Conservation (phyloP, 2,888 invertebrate species). For the Antheraea assamensis region DNA sequence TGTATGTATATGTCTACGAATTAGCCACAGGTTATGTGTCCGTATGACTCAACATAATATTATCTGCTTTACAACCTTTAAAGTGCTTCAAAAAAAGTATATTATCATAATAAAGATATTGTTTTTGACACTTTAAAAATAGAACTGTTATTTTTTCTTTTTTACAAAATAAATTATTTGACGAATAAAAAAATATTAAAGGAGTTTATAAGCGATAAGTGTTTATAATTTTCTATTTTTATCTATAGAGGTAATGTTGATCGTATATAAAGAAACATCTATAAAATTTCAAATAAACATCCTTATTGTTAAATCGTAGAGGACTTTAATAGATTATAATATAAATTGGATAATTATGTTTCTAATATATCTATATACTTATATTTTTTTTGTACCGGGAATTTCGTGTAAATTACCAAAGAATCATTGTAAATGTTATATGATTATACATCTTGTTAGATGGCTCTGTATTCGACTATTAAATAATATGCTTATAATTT, state of each 20-base stretch:
- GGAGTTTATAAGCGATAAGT: slow-evolving; percentile 53
- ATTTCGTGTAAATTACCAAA: slow-evolving; percentile 53
- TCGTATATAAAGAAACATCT: slow-evolving; percentile 63
- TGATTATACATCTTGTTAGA: slow-evolving; percentile 66
- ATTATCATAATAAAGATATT: not conserved
- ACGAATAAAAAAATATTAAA: slow-evolving; percentile 20
- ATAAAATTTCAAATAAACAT: slow-evolving; percentile 66
- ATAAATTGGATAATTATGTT: slow-evolving; percentile 49
- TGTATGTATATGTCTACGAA: slow-evolving; percentile 35
- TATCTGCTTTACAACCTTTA: slow-evolving; percentile 61
- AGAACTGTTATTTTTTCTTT: slow-evolving; percentile 25
- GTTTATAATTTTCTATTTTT: slow-evolving; percentile 73
- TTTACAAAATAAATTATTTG: slow-evolving; percentile 35
- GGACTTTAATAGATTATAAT: slow-evolving; percentile 65
- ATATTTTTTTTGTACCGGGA: slow-evolving; percentile 72
- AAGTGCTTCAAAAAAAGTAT: slow-evolving; percentile 38
- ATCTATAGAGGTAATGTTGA: slow-evolving; percentile 71
- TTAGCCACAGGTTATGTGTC: slow-evolving; percentile 49
- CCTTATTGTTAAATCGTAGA: slow-evolving; percentile 61
- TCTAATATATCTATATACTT: slow-evolving; percentile 62
- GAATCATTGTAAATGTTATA: slow-evolving; percentile 55
- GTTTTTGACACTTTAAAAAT: not conserved
- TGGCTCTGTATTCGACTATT: slow-evolving; percentile 79
- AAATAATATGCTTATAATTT: slow-evolving; percentile 67
- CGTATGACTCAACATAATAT: slow-evolving; percentile 24